phyloP scores from a whole-genome alignment of 1,140 invertebrate genomes.

The Leptopilina boulardi region DNA sequence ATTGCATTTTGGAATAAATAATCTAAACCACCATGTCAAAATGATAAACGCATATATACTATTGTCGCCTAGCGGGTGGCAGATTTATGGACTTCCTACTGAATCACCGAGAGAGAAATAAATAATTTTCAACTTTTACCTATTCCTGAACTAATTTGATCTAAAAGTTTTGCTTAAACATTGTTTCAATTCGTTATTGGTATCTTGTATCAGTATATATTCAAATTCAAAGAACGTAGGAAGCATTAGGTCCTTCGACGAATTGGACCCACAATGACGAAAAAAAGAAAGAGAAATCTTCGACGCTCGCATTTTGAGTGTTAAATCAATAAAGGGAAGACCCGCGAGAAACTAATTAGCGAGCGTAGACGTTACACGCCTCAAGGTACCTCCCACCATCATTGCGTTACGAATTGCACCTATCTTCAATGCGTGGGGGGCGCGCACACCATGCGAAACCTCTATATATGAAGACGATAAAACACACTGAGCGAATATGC shows the following conservation, averaged over 20 bases:
- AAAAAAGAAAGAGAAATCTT: conserved; percentile 15
- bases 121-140: neutral
- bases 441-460: conserved; percentile 31
- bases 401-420: conserved; percentile 43
- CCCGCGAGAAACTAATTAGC: conserved; percentile 62
- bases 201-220: conserved; percentile 40
- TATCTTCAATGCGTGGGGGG: conserved; percentile 38
- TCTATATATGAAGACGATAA: conserved; percentile 38
- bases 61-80: conserved; percentile 6
- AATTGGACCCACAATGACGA: neutral
- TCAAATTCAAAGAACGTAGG: conserved; percentile 36
- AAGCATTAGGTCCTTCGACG: conserved; percentile 2
- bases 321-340: conserved; percentile 55
- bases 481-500: neutral
- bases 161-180: neutral
- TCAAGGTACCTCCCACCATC: conserved; percentile 56
- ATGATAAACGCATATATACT: conserved; percentile 22
- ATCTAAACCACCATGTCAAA: neutral
- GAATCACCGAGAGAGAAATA: neutral
- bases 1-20: neutral
- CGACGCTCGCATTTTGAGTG: neutral
- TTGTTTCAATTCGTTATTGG: conserved; percentile 7
- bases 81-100: neutral
- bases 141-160: neutral
- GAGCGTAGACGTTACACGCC: conserved; percentile 56